Evolutionary conservation across 2,797 vertebrate genomes (phyloP).

Genomic region (Amniataba percoides): DNA sequence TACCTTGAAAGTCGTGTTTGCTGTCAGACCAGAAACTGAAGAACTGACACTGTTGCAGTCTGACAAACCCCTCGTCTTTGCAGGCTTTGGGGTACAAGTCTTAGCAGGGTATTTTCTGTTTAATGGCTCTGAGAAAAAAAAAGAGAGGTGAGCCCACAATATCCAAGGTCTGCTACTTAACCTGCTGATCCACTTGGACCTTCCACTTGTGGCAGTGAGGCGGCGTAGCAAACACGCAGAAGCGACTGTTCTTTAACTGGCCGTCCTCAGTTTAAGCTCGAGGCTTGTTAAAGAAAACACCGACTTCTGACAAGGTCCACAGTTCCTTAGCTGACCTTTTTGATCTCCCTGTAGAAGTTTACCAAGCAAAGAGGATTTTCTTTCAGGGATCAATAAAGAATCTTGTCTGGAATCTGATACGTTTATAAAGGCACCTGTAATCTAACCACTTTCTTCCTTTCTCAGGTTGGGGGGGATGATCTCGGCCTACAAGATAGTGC

Average conservation of each 20-base stretch:
- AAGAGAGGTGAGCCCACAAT: neutral
- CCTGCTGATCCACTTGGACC: conserved; percentile 3
- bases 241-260: neutral
- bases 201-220: neutral
- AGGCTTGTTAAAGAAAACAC: neutral
- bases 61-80: neutral
- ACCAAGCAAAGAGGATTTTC: conserved; percentile 8
- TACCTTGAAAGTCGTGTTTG: conserved; percentile 7
- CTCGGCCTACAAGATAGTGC: conserved; percentile 98
- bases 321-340: conserved; percentile 3
- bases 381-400: conserved; percentile 4
- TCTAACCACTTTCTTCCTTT: conserved; percentile 57
- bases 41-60: conserved; percentile 6
- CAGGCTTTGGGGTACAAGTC: neutral
- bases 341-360: neutral
- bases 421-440: conserved; percentile 24
- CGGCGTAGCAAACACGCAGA: neutral
- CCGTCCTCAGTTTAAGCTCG: conserved; percentile 5
- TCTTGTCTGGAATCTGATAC: conserved; percentile 10
- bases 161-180: neutral
- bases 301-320: neutral
- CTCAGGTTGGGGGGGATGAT: conserved; percentile 97
- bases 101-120: neutral
- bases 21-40: conserved; percentile 10
- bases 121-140: conserved; percentile 14